phyloP scores from a whole-genome alignment of 2,797 vertebrate genomes.

The Antrozous pallidus region DNA sequence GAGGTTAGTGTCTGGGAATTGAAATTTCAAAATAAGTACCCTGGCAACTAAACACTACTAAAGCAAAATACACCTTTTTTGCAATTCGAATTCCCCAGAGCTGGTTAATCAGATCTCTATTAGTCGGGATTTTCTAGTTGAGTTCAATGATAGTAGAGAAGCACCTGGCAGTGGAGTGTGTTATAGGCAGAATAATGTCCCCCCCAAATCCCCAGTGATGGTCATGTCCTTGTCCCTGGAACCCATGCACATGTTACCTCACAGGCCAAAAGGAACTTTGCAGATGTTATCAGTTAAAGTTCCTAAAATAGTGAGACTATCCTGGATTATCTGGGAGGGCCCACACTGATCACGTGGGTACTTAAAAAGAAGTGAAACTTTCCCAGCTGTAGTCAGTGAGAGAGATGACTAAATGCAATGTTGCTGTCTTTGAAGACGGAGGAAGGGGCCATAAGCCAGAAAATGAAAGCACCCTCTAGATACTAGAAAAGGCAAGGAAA shows the following conservation, averaged over 20 bases:
- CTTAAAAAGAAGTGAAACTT: neutral
- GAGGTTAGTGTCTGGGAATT: neutral
- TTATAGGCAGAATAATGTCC: neutral
- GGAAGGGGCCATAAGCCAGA: neutral
- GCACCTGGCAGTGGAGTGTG: neutral
- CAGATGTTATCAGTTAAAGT: neutral
- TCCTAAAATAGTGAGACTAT: neutral
- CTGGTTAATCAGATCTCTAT: neutral
- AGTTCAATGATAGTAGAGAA: neutral
- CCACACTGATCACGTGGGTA: neutral
- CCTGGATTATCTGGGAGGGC: neutral
- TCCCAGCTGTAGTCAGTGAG: neutral
- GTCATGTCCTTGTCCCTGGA: neutral
- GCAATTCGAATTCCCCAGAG: neutral
- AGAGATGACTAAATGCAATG: neutral
- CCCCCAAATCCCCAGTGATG: neutral
- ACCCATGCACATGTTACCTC: neutral
- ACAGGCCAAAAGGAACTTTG: neutral
- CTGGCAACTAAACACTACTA: neutral
- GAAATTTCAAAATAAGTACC: neutral
- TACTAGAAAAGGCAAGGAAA: neutral
- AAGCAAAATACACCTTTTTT: neutral
- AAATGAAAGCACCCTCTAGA: neutral
- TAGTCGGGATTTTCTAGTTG: neutral
- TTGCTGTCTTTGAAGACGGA: neutral